Conservation (phyloP, 2,888 invertebrate genomes). For the Hermaeophaga mercurialis region DNA sequence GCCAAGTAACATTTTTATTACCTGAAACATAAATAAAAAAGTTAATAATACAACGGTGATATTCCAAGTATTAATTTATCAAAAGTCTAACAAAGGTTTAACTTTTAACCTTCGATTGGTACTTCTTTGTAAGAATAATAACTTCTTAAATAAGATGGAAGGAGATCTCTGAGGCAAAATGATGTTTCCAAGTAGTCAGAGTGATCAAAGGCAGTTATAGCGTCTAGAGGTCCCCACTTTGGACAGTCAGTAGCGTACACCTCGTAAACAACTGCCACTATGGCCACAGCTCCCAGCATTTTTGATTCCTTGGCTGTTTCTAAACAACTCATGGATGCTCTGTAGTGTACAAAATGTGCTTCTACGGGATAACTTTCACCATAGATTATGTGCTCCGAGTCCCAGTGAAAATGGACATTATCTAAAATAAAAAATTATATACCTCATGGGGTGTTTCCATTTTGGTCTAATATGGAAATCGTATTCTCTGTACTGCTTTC, state of each 20-base stretch:
- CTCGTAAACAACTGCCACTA: conserved; percentile 4
- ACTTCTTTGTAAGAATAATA: not conserved
- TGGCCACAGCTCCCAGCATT: not conserved
- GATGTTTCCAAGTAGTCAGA: not conserved
- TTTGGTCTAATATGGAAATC: not conserved
- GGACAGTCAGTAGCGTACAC: conserved; percentile 1
- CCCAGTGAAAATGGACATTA: conserved; percentile 3
- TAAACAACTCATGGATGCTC: not conserved
- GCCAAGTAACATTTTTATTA: not conserved
- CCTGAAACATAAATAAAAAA: not conserved
- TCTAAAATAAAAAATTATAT: no score
- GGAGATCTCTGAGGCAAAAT: conserved; percentile 1
- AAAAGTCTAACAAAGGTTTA: no score
- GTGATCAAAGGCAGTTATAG: not conserved
- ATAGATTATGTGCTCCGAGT: conserved; percentile 5
- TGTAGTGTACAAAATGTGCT: conserved; percentile 11
- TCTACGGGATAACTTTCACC: conserved; percentile 8
- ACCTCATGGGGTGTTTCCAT: not conserved
- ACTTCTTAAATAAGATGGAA: conserved; percentile 9
- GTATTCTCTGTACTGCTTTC: no score
- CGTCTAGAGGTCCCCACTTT: not conserved
- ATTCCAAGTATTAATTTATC: no score
- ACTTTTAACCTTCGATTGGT: no score
- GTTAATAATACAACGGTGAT: no score
- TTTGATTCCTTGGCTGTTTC: conserved; percentile 2